Percentiles rank a stretch among this genome's conserved stretches.
These are phyloP conservation scores for Oxycera nigricornis DNA, from an alignment of 2,888 invertebrate species.

Conservation along the genomic window DNA sequence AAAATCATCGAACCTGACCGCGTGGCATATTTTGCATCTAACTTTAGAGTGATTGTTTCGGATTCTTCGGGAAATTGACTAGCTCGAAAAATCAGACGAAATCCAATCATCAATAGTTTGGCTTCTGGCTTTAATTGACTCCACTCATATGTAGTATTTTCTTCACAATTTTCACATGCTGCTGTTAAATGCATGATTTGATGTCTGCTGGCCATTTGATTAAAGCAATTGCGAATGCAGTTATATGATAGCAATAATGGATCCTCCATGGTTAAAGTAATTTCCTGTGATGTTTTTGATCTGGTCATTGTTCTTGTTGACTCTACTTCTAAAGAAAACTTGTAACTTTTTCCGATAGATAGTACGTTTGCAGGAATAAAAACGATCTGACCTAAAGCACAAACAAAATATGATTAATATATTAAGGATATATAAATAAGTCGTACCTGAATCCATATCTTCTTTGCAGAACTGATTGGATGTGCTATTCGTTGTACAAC, in stretches of 20 bases:
- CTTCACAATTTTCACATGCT: conserved; percentile 29
- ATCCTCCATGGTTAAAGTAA: conserved; percentile 21
- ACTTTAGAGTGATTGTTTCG: neutral
- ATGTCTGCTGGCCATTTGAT: conserved; percentile 1
- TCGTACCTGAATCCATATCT: conserved; percentile 38
- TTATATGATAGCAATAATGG: conserved; percentile 11
- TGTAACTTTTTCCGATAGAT: conserved; percentile 15
- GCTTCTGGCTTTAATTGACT: neutral
- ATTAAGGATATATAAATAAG: neutral
- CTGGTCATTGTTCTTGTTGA: neutral
- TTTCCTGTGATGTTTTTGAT: conserved; percentile 29
- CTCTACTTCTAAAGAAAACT: conserved; percentile 24
- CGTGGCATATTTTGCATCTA: neutral
- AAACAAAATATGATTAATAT: neutral
- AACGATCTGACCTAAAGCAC: conserved; percentile 1
- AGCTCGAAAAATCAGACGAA: conserved; percentile 23
- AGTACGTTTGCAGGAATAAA: conserved; percentile 28
- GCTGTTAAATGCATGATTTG: conserved; percentile 36
- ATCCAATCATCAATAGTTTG: neutral
- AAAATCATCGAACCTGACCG: neutral
- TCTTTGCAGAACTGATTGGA: conserved; percentile 26
- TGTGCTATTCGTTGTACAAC: conserved; percentile 5
- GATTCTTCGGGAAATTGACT: neutral
- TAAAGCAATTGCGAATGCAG: conserved; percentile 42
- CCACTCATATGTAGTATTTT: neutral